Evolutionary conservation across 2,797 vertebrate genomes (phyloP).

Genomic region (Liasis olivaceus): DNA sequence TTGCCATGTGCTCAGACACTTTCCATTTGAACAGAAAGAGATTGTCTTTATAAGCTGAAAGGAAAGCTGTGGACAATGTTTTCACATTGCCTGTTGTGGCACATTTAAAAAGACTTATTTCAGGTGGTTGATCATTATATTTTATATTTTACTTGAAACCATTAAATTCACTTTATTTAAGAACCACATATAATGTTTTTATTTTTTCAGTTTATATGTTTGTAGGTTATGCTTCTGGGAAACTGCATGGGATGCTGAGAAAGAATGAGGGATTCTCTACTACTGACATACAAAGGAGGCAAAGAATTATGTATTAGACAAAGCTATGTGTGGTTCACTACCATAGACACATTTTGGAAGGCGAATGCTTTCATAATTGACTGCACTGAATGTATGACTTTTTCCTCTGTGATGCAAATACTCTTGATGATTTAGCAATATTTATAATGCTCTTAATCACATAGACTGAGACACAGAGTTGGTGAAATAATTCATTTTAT

Average conservation of each 20-base stretch:
- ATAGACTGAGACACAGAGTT: not conserved
- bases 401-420: slow-evolving; percentile 55
- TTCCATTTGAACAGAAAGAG: not conserved
- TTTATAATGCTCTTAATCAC: not conserved
- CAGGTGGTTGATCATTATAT: slow-evolving; percentile 5
- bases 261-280: slow-evolving; percentile 70
- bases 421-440: slow-evolving; percentile 33
- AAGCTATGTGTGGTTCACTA: slow-evolving; percentile 66
- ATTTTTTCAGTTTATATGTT: slow-evolving; percentile 83
- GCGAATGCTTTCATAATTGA: slow-evolving; percentile 69
- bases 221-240: slow-evolving; percentile 76
- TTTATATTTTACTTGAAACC: slow-evolving; percentile 37
- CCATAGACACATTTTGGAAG: slow-evolving; percentile 73
- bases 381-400: slow-evolving; percentile 47
- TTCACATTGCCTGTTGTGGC: fast-evolving
- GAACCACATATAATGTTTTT: slow-evolving; percentile 75
- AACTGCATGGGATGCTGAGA: slow-evolving; percentile 77
- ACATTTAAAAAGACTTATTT: slow-evolving; percentile 1
- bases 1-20: fast-evolving
- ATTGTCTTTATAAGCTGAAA: fast-evolving
- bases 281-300: slow-evolving; percentile 75
- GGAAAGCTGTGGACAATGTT: fast-evolving
- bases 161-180: slow-evolving; percentile 42
- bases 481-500: not conserved
- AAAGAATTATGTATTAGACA: slow-evolving; percentile 68